phyloP scores from a whole-genome alignment of 2,797 vertebrate genomes.

The Bryconaethiops microstoma region DNA sequence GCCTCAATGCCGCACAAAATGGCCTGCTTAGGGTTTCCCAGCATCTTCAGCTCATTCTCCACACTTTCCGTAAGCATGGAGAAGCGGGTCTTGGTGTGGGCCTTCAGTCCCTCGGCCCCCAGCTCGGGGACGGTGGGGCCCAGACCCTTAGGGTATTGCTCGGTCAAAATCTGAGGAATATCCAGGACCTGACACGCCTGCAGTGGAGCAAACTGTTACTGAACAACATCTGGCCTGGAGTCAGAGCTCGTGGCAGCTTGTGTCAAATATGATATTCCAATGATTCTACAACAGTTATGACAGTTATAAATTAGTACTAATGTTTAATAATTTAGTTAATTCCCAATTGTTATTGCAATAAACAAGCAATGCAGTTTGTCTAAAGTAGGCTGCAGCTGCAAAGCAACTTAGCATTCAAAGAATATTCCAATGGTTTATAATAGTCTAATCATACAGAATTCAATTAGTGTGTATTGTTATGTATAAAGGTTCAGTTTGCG shows the following conservation, averaged over 20 bases:
- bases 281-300: too few relatives aligned
- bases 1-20: constrained; percentile 90
- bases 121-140: constrained; percentile 89
- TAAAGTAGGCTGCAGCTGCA: too few relatives aligned
- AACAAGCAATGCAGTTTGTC: too few relatives aligned
- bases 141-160: constrained; percentile 89
- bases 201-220: background rate
- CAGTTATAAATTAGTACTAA: too few relatives aligned
- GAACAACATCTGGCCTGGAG: background rate
- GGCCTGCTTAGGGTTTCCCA: constrained; percentile 79
- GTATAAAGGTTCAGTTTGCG: too few relatives aligned
- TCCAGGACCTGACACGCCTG: constrained; percentile 81
- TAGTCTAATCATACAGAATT: too few relatives aligned
- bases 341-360: too few relatives aligned
- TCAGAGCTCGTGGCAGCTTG: background rate
- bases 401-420: too few relatives aligned
- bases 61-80: constrained; percentile 85
- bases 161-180: constrained; percentile 83
- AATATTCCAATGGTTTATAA: too few relatives aligned
- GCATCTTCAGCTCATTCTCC: constrained; percentile 69
- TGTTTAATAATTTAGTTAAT: too few relatives aligned
- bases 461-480: too few relatives aligned
- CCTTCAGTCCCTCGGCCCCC: constrained; percentile 75
- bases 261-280: background rate
- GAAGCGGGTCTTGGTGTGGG: constrained; percentile 84